Conservation (phyloP, 2,888 invertebrate genomes). For the Phlogophora meticulosa region DNA sequence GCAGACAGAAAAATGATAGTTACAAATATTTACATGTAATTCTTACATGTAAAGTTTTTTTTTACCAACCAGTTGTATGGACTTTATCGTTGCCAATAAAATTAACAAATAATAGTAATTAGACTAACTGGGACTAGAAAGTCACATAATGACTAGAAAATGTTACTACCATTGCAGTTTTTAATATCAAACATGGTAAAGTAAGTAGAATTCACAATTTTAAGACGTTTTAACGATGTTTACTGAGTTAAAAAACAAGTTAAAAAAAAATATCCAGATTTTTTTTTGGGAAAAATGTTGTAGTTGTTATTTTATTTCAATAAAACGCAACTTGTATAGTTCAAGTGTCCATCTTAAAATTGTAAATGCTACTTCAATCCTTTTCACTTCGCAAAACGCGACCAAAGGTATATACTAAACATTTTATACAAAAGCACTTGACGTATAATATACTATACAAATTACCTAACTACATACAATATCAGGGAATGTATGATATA, state of each 20-base stretch:
- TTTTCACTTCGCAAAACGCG: conserved; percentile 48
- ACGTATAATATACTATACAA: conserved; percentile 72
- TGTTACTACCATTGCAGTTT: conserved; percentile 30
- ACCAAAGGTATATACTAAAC: conserved; percentile 54
- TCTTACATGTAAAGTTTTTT: too few relatives aligned
- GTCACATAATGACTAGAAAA: conserved; percentile 53
- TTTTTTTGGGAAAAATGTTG: not conserved
- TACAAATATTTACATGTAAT: too few relatives aligned
- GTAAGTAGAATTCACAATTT: conserved; percentile 54
- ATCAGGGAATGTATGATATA: conserved; percentile 29
- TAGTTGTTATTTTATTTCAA: too few relatives aligned
- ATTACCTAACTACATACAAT: conserved; percentile 76
- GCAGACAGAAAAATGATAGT: too few relatives aligned
- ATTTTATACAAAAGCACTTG: conserved; percentile 70
- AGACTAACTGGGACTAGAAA: conserved; percentile 59
- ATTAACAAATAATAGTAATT: conserved; percentile 61
- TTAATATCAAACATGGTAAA: conserved; percentile 49
- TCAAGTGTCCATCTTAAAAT: conserved; percentile 30
- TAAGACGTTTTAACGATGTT: too few relatives aligned
- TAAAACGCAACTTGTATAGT: too few relatives aligned
- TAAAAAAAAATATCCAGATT: not conserved
- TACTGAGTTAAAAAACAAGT: too few relatives aligned
- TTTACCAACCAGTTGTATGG: not conserved
- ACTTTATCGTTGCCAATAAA: conserved; percentile 33
- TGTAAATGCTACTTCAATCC: conserved; percentile 42